Evolutionary conservation across 2,888 invertebrate genomes (phyloP).

Genomic region (Agrochola lota): DNA sequence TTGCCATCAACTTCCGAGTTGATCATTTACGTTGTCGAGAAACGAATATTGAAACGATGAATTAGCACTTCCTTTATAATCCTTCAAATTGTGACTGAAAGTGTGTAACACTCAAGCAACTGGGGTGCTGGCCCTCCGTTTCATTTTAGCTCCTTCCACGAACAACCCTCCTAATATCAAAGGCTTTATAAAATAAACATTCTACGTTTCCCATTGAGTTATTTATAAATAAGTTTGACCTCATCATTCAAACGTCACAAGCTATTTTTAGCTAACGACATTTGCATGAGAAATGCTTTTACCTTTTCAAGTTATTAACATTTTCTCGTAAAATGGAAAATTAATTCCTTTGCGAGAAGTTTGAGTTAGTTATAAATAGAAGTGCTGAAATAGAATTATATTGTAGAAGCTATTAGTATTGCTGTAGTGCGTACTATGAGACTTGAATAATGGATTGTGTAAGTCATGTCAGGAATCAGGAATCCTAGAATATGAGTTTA

Average conservation of each 20-base stretch:
- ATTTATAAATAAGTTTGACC: constrained; percentile 32
- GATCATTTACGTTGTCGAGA: no score
- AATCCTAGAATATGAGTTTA: not conserved
- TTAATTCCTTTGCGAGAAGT: constrained; percentile 21
- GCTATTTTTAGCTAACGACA: constrained; percentile 27
- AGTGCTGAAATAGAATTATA: constrained; percentile 7
- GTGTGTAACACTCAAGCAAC: no score
- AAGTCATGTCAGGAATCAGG: not conserved
- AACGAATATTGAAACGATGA: no score
- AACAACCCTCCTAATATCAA: not conserved
- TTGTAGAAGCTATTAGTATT: not conserved
- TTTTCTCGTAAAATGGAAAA: not conserved
- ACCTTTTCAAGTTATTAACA: constrained; percentile 17
- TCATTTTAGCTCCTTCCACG: not conserved
- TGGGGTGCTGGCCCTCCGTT: no score
- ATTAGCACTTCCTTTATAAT: no score
- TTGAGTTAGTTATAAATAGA: constrained; percentile 1
- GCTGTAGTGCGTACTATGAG: not conserved
- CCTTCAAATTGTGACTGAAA: no score
- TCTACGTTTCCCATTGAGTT: constrained; percentile 12
- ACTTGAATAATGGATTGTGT: not conserved
- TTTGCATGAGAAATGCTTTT: constrained; percentile 32
- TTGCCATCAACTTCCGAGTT: no score
- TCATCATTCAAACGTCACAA: constrained; percentile 42
- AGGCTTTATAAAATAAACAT: not conserved